phyloP scores from a whole-genome alignment of 2,113 vertebrate genomes.

The Pao palembangensis region DNA sequence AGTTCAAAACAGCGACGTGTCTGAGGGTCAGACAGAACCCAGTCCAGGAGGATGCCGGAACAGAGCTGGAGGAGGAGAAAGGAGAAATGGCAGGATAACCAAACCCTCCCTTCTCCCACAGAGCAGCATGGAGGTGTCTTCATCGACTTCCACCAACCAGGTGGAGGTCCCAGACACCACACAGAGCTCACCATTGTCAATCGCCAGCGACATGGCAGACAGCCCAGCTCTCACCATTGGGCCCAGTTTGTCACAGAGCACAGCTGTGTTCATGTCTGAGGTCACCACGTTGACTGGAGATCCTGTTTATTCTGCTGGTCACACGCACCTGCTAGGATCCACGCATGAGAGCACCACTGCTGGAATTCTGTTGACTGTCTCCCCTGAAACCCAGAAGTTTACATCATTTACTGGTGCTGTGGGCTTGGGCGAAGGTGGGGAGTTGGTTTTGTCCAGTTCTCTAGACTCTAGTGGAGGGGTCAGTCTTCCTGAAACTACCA shows the following conservation, averaged over 20 bases:
- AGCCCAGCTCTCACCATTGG: constrained; percentile 91
- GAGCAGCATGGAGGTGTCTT: constrained; percentile 96
- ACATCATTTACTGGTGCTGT: constrained; percentile 87
- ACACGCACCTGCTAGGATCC: constrained; percentile 88
- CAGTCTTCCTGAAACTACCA: constrained; percentile 90
- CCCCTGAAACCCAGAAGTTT: constrained; percentile 93
- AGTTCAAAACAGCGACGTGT: constrained; percentile 97
- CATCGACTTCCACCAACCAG: constrained; percentile 86
- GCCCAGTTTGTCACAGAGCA: constrained; percentile 87
- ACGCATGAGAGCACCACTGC: constrained; percentile 75
- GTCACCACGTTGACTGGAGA: constrained; percentile 84
- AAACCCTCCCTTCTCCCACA: constrained; percentile 93
- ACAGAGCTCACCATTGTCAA: constrained; percentile 95
- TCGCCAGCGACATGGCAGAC: constrained; percentile 94
- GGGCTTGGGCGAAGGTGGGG: constrained; percentile 77
- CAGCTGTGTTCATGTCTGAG: constrained; percentile 96
- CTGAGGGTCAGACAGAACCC: constrained; percentile 92
- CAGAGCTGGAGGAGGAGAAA: constrained; percentile 81
- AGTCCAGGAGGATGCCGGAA: constrained; percentile 79
- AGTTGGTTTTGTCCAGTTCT: constrained; percentile 91
- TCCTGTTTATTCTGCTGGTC: constrained; percentile 90
- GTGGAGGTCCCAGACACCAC: constrained; percentile 98
- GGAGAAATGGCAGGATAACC: constrained; percentile 89
- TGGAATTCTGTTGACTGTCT: constrained; percentile 89
- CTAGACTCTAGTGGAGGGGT: constrained; percentile 82